Percentiles rank a stretch among this genome's conserved stretches.
These are phyloP conservation scores for Trachymyrmex cornetzi DNA, from an alignment of 1,140 invertebrate species.

Conservation along the genomic window DNA sequence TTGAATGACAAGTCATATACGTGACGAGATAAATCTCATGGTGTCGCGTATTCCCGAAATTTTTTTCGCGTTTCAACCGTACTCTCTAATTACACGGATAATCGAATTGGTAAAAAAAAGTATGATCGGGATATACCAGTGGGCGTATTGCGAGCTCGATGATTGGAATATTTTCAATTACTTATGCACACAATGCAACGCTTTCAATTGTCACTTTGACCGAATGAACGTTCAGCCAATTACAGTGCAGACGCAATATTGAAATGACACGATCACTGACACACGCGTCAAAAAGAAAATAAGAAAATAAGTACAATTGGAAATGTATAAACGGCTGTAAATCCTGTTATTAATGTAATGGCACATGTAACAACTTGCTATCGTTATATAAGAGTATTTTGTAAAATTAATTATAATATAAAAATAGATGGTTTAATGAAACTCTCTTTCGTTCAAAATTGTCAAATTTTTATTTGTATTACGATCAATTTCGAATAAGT, in stretches of 20 bases:
- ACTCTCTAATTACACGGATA: constrained; percentile 64
- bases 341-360: not conserved
- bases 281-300: constrained; percentile 15
- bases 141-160: constrained; percentile 30
- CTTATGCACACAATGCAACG: constrained; percentile 59
- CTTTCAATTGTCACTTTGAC: constrained; percentile 53
- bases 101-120: constrained; percentile 53
- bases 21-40: constrained; percentile 52
- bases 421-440: not conserved
- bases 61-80: constrained; percentile 51
- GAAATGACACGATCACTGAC: constrained; percentile 29
- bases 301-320: not conserved
- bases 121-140: constrained; percentile 62
- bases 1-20: constrained; percentile 61
- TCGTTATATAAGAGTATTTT: constrained; percentile 11
- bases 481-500: not conserved
- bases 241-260: constrained; percentile 33
- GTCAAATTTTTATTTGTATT: constrained; percentile 36
- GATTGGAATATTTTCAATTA: constrained; percentile 75
- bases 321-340: constrained; percentile 14
- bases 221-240: constrained; percentile 56
- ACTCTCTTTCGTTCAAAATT: not conserved
- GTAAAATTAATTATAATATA: not conserved
- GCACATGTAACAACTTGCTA: not conserved
- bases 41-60: constrained; percentile 31